Evolutionary conservation across 1,140 invertebrate species (phyloP), one percentile per base, ranked within the genome.

Genomic region (Physella acuta): DNA sequence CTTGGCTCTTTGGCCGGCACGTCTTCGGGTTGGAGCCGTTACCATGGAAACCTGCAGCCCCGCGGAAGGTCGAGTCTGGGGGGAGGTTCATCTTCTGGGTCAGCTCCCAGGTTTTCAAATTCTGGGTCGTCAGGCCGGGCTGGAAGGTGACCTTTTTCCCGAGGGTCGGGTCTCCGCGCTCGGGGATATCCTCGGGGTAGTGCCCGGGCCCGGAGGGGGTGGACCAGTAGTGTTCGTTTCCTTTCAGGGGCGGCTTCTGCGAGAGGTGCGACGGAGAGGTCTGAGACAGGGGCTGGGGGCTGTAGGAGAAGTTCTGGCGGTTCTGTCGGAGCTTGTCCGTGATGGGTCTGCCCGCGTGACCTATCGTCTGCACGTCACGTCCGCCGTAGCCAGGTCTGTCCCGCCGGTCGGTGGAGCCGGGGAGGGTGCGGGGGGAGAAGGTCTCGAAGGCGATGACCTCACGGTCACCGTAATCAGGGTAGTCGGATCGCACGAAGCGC

Each of bases 91-190:
- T 62, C 37, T 63, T 68, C 52, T 64, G 52, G 33, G 30, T 33
- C 20, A 73, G 68, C 34, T 73, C 71, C 71, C 68, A 64, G 8
- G 62, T 66, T 31, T 70, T 69, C 30, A 73, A 17, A 30, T 73
- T 73, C 58, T 73, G 53, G 17, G 71, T 64, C 11, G 67, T 70
- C n/a, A 73, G 63, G 33, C 68, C 68, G 28, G 68, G 70, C n/a
- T 73, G 68, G 49, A 73, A 73, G 24, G 71, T 73, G 55, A 73
- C 71, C 51, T 73, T 73, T 31, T 73, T 73, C 16, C 71, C 71
- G 11, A 39, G n/a, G 51, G 44, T 44, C 52, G 60, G 24, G 26
- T 66, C 51, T 39, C 26, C 52, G 2, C 51, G n/a, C 31, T 44
- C 60, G 2, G 52, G 30, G 16, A 44, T 56, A 34, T 56, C 28